Evolutionary conservation across 2,797 vertebrate species (phyloP).

Genomic region (Lithobates pipiens): DNA sequence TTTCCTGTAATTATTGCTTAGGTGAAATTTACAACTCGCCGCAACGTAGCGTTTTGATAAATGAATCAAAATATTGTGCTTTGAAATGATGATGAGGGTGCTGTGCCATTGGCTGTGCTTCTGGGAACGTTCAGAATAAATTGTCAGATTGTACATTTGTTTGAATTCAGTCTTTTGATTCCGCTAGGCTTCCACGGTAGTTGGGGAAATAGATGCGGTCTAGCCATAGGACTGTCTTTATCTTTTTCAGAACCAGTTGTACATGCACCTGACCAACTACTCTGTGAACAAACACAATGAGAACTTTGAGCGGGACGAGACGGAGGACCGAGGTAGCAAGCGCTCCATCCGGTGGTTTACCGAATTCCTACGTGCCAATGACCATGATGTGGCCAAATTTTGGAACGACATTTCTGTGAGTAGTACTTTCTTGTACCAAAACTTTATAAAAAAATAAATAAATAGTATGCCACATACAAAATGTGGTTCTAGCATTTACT

Average conservation of each 20-base stretch:
- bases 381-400: constrained; percentile 94
- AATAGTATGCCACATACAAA: no score
- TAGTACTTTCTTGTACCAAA: constrained; percentile 47
- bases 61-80: constrained; percentile 38
- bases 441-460: no score
- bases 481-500: no score
- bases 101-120: constrained; percentile 21
- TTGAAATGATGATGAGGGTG: constrained; percentile 1
- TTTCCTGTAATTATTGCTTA: constrained; percentile 56
- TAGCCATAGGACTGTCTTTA: neutral
- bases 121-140: constrained; percentile 8
- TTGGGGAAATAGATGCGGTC: neutral
- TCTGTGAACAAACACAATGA: constrained; percentile 99
- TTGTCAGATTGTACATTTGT: constrained; percentile 21
- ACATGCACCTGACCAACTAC: constrained; percentile 98
- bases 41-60: constrained; percentile 2
- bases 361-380: constrained; percentile 92
- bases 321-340: constrained; percentile 95
- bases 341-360: constrained; percentile 97
- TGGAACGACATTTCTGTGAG: constrained; percentile 98
- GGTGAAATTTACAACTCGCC: constrained; percentile 50
- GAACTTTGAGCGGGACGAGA: constrained; percentile 93
- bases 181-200: neutral
- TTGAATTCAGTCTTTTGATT: constrained; percentile 10
- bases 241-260: constrained; percentile 87